Evolutionary conservation across 1,140 invertebrate species (phyloP), one percentile per base, ranked within the genome.

Genomic region (Philaenus spumarius): DNA sequence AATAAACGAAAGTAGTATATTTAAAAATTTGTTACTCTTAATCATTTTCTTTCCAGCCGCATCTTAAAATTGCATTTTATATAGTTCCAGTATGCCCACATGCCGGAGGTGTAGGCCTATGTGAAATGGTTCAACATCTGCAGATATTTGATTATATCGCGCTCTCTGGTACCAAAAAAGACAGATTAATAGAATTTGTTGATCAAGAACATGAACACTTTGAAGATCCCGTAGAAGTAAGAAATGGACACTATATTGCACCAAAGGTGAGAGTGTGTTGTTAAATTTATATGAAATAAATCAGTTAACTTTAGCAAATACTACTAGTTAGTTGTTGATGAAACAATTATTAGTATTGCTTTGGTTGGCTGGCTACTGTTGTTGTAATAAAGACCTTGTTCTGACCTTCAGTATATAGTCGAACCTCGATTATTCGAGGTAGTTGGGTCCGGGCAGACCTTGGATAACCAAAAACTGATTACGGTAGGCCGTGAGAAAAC

Each of bases 41-140:
- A n/a, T n/a, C n/a, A n/a, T n/a, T n/a, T n/a, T n/a, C n/a, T n/a
- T n/a, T n/a, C n/a, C n/a, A n/a, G n/a, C n/a, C n/a, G n/a, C n/a
- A n/a, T n/a, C n/a, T n/a, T 24, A n/a, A 15, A 37, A 26, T n/a
- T 26, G 7, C 35, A 46, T 5, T 53, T 39, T 39, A 20, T 39
- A 14, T 43, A 92, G 90, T 95, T 37, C 91, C 90, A 67, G 89
- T 96, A 0, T 94, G 91, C 72, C 93, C 93, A 0, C 93, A 96
- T 75, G 92, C 90, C 50, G 93, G 93, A 14, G 93, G 93, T 14
- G 86, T 96, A 1, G 93, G 92, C 7, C 77, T 95, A 1, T 95
- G 92, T 71, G 93, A 95, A 76, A 89, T 94, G 82, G 89, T 95
- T 2, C 91, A 95, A 66, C 93, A 96, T 75, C 75, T 95, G 15